Evolutionary conservation across 1,140 invertebrate species (phyloP), one percentile per base, ranked within the genome.

Genomic region (Listronotus oregonensis): DNA sequence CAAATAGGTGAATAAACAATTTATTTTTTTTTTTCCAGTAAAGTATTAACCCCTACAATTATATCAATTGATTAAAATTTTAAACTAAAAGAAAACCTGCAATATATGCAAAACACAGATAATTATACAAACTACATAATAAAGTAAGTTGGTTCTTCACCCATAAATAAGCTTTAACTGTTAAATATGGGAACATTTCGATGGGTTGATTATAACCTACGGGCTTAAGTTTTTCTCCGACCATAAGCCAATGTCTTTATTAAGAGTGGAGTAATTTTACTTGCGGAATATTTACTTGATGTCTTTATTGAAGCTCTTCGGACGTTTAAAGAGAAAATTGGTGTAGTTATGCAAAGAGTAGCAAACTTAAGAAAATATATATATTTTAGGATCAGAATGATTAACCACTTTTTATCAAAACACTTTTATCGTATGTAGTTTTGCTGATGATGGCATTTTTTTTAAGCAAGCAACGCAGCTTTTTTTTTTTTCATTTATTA

Each of bases 161-260:
- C 47, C 47, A 50, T 50, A 50, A 50, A 50, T 50, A 50, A 50
- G 47, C 47, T 10, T 50, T 50, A 50, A 50, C 47, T 21, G 47
- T 50, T 50, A 50, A 50, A 50, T 50, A 50, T 50, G 47, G 47
- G 7, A 50, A 50, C 47, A 50, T 50, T 50, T 50, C 47, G 21
- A 50, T 50, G 47, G 47, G 15, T 27, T 50, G 47, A 50, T 50
- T 50, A 50, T 31, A 50, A 50, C 47, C 47, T 50, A 31, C 47
- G 47, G 47, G 47, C 47, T 21, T 18, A 50, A 14, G 47, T 50
- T 31, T 31, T 31, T 50, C 47, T n/a, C 15, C 47, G 18, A 17
- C 47, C 47, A 3, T 50, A 50, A 12, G 21, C 18, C 47, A 31
- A 50, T 50, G 21, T 10, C 15, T 50, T 50, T 31, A 50, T 50